Conservation (phyloP, 2,888 invertebrate genomes). For the Pomacea canaliculata region DNA sequence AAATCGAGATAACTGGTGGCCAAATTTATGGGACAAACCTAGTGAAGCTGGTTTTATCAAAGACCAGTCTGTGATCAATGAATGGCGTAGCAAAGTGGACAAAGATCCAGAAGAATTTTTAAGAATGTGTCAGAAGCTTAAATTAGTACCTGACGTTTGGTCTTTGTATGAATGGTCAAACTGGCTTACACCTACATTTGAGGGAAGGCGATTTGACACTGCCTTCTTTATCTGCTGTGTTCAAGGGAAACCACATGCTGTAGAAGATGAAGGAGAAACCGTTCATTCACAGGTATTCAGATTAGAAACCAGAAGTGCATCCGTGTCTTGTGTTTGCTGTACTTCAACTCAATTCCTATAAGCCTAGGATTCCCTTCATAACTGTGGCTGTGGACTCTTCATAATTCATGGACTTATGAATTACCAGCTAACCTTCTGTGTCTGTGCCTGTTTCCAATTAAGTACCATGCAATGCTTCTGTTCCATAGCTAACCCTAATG, state of each 20-base stretch:
- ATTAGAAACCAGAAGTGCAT: no score
- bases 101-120: conserved; percentile 78
- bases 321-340: no score
- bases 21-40: conserved; percentile 59
- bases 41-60: conserved; percentile 21
- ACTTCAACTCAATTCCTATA: no score
- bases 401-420: background rate
- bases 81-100: conserved; percentile 69
- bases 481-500: no score
- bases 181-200: conserved; percentile 81
- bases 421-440: no score
- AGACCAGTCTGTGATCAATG: conserved; percentile 8
- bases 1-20: background rate
- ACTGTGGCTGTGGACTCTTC: no score
- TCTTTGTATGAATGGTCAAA: conserved; percentile 84
- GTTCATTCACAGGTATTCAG: conserved; percentile 49
- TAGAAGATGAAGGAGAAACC: conserved; percentile 56
- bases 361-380: no score
- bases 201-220: conserved; percentile 51
- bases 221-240: conserved; percentile 56
- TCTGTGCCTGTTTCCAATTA: no score
- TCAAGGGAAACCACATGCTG: conserved; percentile 49
- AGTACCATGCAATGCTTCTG: no score
- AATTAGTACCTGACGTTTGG: conserved; percentile 85
- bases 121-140: conserved; percentile 77